phyloP scores from a whole-genome alignment of 92 coral and sea anemone genomes.

The Chrysogorgia sp. region DNA sequence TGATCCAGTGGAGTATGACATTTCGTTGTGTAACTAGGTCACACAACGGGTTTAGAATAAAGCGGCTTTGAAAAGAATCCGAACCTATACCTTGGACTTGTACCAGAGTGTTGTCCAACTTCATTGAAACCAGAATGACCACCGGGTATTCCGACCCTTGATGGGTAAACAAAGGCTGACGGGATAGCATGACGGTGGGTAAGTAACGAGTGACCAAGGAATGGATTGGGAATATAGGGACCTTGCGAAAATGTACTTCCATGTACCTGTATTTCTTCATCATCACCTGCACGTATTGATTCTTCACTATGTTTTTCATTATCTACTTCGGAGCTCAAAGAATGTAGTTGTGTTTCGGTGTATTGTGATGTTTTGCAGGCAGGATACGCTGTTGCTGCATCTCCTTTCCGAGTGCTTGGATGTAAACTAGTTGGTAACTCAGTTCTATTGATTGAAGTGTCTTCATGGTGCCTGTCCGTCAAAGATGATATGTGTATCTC shows the following conservation, averaged over 20 bases:
- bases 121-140: conserved; percentile 30
- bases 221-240: conserved; percentile 31
- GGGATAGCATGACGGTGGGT: conserved; percentile 47
- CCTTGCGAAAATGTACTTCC: conserved; percentile 15
- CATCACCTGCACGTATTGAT: conserved; percentile 6
- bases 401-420: neutral
- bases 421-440: neutral
- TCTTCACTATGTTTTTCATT: conserved; percentile 1
- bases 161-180: conserved; percentile 45
- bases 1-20: too few species aligned
- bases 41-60: too few species aligned
- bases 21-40: too few species aligned
- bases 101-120: conserved; percentile 32
- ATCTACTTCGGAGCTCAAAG: neutral
- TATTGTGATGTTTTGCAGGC: neutral
- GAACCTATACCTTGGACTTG: conserved; percentile 13
- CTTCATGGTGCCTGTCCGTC: neutral
- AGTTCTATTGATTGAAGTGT: conserved; percentile 1
- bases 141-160: conserved; percentile 37
- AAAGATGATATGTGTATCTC: neutral
- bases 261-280: conserved; percentile 1
- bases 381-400: neutral
- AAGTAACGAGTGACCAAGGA: conserved; percentile 39
- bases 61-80: neutral
- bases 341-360: neutral